A percentile compares a stretch with the other conserved stretches of the same genome.
Evolutionary conservation across 2,113 vertebrate genomes (phyloP).

Genomic region (Tursiops truncatus): DNA sequence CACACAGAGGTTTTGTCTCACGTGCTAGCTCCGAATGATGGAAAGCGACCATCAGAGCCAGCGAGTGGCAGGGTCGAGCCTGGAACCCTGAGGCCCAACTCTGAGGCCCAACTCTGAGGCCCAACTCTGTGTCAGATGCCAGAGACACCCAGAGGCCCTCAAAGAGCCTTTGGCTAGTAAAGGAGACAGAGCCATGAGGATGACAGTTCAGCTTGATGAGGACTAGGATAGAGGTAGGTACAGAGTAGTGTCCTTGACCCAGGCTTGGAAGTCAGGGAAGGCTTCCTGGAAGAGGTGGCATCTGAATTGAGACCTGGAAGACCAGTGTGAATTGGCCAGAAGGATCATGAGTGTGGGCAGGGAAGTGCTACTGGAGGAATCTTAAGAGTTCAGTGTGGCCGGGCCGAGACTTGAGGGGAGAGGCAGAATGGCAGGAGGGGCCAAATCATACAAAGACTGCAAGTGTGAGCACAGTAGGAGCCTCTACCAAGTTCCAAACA

Average conservation of each 20-base stretch:
- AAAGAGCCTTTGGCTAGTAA: not conserved
- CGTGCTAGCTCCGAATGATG: accelerated
- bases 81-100: not conserved
- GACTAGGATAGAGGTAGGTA: not conserved
- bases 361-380: too few relatives aligned
- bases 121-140: not conserved
- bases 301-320: not conserved
- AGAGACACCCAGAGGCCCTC: not conserved
- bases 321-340: not conserved
- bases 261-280: not conserved
- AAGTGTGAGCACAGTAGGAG: too few relatives aligned
- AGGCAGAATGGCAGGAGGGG: not conserved
- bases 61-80: not conserved
- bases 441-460: not conserved
- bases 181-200: not conserved
- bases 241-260: too few relatives aligned
- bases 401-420: not conserved
- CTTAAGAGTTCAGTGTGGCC: too few relatives aligned
- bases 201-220: not conserved
- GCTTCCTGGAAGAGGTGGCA: not conserved
- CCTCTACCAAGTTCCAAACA: not conserved
- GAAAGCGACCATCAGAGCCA: not conserved
- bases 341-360: not conserved
- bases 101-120: not conserved
- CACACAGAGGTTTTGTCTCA: not conserved